Evolutionary conservation across 1,140 invertebrate species (phyloP), one percentile per base, ranked within the genome.

Genomic region (Heliconius congener): DNA sequence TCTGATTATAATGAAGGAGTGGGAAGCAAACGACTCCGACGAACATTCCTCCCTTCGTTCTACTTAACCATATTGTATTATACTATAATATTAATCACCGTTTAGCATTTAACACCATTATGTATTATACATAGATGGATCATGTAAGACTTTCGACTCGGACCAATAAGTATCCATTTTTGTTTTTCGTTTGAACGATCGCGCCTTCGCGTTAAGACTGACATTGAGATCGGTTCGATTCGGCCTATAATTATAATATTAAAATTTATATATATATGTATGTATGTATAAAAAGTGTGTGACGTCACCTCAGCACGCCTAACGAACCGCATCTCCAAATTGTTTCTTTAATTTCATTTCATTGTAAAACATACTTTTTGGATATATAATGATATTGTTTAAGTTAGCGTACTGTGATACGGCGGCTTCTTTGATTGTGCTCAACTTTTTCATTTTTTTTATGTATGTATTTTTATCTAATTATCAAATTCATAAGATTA

Each of bases 361-460:
- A 60, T 60, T 27, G 55, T n/a, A 60, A 60, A 60, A 66, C 11
- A 66, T 13, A 66, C 60, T n/a, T 27, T 34, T 66, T 66, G 60
- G 60, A 66, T 18, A 27, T 66, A 23, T 73, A 84, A 23, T 23
- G 23, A 23, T 23, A 23, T 23, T 23, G 23, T 23, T 23, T 23
- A 23, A 23, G 23, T 23, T 23, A 23, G 23, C 23, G 23, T 23
- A 1, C 23, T 23, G 23, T 23, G 23, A 23, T 23, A 23, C 23
- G 23, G 23, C 23, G 23, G 23, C 23, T 23, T 23, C 23, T 23
- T 23, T 23, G 23, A 23, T 23, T 23, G 23, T 23, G 91, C 90
- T 93, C 90, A 92, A 91, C 86, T 83, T 85, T 87, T 86, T 83
- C 78, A 77, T 82, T 76, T 76, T 83, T 81, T 83, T 81, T 81